Conservation (phyloP, 2,113 vertebrate genomes). For the Apteryx owenii region DNA sequence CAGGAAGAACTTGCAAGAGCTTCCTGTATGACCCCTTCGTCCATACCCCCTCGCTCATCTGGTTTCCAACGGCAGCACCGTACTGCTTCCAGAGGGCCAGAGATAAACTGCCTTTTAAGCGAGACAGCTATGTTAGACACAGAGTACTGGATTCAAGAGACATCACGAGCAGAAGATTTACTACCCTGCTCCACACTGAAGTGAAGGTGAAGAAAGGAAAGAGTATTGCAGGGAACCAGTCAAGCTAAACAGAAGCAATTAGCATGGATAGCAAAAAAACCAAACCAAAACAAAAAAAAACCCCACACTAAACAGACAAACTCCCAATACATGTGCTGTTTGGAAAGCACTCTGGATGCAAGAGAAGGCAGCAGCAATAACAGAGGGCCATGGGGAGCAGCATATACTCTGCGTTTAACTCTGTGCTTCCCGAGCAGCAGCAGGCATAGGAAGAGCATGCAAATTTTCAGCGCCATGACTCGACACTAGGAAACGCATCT, state of each 20-base stretch:
- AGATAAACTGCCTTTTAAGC: neutral
- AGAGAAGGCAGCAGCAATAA: neutral
- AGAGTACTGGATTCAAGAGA: neutral
- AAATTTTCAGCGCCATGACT: rapidly evolving
- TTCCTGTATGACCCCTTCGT: neutral
- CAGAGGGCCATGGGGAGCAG: neutral
- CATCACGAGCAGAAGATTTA: neutral
- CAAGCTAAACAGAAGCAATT: neutral
- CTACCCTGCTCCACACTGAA: neutral
- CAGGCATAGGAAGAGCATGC: neutral
- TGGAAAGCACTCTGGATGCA: neutral
- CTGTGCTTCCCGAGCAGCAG: neutral
- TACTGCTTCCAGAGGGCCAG: neutral
- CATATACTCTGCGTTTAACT: rapidly evolving
- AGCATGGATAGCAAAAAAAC: rapidly evolving
- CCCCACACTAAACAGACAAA: too few species aligned
- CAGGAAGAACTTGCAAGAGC: neutral
- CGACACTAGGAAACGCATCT: neutral
- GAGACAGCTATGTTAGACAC: neutral
- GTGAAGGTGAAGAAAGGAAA: neutral
- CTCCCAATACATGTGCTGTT: neutral
- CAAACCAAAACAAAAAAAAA: neutral
- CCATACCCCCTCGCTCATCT: neutral
- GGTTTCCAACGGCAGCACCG: neutral
- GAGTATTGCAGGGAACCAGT: neutral